Percentiles rank a stretch among this genome's conserved stretches.
These are phyloP conservation scores for Rousettus madagascariensis DNA, from an alignment of 2,797 vertebrate genomes.

Conservation along the genomic window DNA sequence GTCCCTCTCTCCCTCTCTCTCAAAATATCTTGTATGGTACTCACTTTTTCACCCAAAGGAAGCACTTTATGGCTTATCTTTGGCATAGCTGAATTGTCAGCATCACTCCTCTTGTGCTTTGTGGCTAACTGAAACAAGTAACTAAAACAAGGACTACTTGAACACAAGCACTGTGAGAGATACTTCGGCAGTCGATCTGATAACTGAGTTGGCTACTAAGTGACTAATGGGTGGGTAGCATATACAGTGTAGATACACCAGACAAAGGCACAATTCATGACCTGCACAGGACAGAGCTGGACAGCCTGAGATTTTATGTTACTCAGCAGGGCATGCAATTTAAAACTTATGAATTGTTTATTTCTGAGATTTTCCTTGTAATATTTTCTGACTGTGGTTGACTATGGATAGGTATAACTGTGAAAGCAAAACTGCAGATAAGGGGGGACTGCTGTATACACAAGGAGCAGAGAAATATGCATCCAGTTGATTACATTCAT, in stretches of 20 bases:
- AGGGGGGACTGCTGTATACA: not conserved
- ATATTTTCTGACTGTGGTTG: not conserved
- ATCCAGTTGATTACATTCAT: fast-evolving
- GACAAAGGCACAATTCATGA: not conserved
- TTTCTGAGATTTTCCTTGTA: not conserved
- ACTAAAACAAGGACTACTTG: not conserved
- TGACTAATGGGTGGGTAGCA: not conserved
- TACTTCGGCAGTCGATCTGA: not conserved
- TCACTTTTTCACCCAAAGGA: not conserved
- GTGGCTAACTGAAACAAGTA: not conserved
- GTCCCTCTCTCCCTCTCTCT: not conserved
- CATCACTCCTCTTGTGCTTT: too few relatives aligned
- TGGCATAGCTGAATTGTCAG: not conserved
- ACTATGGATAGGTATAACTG: not conserved
- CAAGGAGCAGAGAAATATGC: fast-evolving
- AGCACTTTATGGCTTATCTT: not conserved
- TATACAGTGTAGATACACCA: not conserved
- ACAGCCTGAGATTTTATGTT: not conserved
- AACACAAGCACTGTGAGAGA: not conserved
- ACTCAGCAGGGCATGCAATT: not conserved
- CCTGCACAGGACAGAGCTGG: too few relatives aligned
- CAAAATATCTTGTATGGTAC: not conserved
- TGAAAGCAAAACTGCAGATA: not conserved
- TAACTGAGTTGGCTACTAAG: not conserved
- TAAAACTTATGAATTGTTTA: not conserved